These are phyloP conservation scores for Laothoe populi DNA, from an alignment of 2,888 invertebrate genomes.

Conservation along the genomic window DNA sequence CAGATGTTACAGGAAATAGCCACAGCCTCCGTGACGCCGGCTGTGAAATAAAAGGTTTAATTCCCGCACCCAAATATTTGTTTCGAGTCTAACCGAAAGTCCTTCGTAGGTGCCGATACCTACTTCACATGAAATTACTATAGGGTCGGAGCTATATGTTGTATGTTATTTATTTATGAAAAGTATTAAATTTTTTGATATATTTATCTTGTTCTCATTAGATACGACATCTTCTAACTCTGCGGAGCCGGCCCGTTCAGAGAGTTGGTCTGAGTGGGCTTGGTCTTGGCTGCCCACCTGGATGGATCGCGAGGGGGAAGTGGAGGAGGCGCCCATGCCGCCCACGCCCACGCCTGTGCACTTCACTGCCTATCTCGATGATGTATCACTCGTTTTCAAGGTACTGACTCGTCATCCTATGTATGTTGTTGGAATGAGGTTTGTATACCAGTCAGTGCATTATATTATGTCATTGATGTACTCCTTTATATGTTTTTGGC, in stretches of 20 bases:
- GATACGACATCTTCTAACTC: constrained; percentile 45
- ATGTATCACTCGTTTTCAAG: constrained; percentile 66
- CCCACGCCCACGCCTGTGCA: constrained; percentile 58
- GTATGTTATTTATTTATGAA: too few relatives aligned
- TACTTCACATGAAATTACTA: too few relatives aligned
- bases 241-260: constrained; percentile 56
- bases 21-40: too few relatives aligned
- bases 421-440: neutral
- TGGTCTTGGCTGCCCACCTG: constrained; percentile 77
- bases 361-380: constrained; percentile 61
- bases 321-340: constrained; percentile 52
- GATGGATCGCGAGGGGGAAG: constrained; percentile 53
- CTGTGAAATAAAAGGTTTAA: too few relatives aligned
- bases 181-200: neutral
- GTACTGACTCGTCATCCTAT: constrained; percentile 40
- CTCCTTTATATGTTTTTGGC: too few relatives aligned
- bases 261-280: constrained; percentile 77
- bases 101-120: too few relatives aligned
- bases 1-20: too few relatives aligned
- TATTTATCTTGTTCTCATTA: constrained; percentile 27
- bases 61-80: too few relatives aligned
- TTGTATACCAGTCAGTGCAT: neutral
- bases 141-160: too few relatives aligned
- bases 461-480: neutral
- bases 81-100: too few relatives aligned